Conservation (phyloP, 1,140 invertebrate species). For the Penaeus vannamei region DNA sequence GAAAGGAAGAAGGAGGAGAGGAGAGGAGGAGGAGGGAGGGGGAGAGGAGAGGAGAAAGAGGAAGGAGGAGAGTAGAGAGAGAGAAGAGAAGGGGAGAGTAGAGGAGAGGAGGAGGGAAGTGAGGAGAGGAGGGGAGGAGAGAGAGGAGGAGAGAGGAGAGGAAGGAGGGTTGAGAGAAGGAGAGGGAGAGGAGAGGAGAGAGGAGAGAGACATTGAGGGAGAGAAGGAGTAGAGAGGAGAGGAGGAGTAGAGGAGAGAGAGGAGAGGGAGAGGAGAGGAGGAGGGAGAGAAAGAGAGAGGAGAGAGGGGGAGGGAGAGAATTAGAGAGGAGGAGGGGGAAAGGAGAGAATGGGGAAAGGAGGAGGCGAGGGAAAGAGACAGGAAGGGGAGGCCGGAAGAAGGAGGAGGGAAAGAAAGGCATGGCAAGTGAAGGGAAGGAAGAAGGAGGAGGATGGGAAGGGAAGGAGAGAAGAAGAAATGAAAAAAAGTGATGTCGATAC, state of each 20-base stretch:
- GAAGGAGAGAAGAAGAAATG: no score
- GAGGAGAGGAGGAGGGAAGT: not conserved
- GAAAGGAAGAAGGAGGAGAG: not conserved
- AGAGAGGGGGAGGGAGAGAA: slow-evolving; percentile 30
- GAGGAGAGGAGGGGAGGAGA: not conserved
- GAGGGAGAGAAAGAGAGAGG: not conserved
- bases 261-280: not conserved
- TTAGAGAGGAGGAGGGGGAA: not conserved
- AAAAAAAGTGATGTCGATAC: no score
- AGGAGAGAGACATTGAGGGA: slow-evolving; percentile 10
- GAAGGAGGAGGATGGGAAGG: no score
- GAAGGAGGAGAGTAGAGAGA: not conserved
- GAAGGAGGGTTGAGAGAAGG: not conserved
- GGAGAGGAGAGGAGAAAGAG: not conserved
- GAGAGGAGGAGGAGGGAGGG: not conserved
- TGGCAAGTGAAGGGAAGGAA: no score
- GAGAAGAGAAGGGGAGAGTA: not conserved
- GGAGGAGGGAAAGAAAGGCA: no score
- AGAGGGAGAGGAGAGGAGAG: not conserved
- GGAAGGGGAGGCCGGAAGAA: no score
- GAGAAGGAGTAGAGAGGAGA: no score
- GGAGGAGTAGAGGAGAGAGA: not conserved
- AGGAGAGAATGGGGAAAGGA: no score
- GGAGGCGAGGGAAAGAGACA: no score
- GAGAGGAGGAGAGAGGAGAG: no score